Evolutionary conservation across 2,797 vertebrate species (phyloP), one percentile per base, ranked within the genome.

Genomic region (Melanotaenia maccullochi): DNA sequence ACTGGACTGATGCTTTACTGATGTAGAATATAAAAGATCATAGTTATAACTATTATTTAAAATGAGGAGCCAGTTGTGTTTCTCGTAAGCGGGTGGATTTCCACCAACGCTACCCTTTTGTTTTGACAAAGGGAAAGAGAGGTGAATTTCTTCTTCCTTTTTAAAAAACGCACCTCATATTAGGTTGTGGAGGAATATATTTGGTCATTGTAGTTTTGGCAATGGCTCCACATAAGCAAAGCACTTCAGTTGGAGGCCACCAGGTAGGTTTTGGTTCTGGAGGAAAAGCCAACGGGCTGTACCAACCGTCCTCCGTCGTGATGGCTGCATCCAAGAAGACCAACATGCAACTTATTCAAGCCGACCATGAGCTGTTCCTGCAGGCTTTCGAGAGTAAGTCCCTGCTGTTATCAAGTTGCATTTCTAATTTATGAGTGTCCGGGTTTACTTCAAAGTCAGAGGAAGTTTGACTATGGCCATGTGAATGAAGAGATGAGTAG

Each of bases 331-430:
- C 94, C 84, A 97, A 95, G 93, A 97, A 96, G 93, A 95, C 95
- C 90, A 97, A 95, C 93, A 96, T 97, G 95, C 97, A 97, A 82
- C 95, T 96, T 84, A 91, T 97, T 74, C 97, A 96, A 94, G 96
- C 96, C 89, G 97, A 98, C 95, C 97, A 98, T 93, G 96, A 97
- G 94, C 93, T 98, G 82, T 98, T 98, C 94, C 93, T 98, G 71
- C 97, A 97, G 95, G 97, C 97, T 92, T 98, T 98, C 89, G 97
- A 98, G 94, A 98, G 97, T 98, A 94, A 98, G 97, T 95, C 70
- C 1, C 65, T 7, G 32, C 73, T 75, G 56, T 70, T 38, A 67
- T n/a, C 58, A 5, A 65, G n/a, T 24, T 59, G n/a, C 32, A 24
- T 6, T 0, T 56, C 12, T 20, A 42, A 49, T 1, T 59, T 30